Conservation (phyloP, 2,113 vertebrate genomes). For the Hippolais icterina region DNA sequence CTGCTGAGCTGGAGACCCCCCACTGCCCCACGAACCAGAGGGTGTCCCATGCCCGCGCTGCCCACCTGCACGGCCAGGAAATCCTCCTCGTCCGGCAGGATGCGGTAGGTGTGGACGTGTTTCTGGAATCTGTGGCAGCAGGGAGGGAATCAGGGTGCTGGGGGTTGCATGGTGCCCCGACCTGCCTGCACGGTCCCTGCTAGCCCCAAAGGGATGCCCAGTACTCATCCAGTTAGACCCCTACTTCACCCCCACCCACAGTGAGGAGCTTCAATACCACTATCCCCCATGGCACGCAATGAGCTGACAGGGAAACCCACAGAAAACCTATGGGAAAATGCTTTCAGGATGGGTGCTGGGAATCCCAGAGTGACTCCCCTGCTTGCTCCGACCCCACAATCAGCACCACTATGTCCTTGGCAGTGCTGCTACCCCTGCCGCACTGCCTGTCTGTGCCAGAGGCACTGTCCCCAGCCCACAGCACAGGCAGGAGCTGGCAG, state of each 20-base stretch:
- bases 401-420: not conserved
- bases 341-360: not conserved
- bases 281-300: rapidly evolving
- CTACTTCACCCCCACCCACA: not conserved
- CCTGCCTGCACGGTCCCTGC: rapidly evolving
- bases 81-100: constrained; percentile 93
- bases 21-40: not conserved
- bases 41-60: not conserved
- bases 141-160: not conserved
- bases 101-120: constrained; percentile 95
- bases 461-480: not conserved
- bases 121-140: constrained; percentile 86
- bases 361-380: not conserved
- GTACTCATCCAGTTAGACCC: not conserved
- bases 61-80: constrained; percentile 94
- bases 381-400: rapidly evolving
- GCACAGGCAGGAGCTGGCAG: not conserved
- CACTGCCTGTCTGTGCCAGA: not conserved
- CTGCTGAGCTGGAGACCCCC: not conserved
- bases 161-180: not conserved
- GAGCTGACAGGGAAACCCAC: not conserved
- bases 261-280: not conserved
- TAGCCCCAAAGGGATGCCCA: rapidly evolving
- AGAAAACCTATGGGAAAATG: rapidly evolving
- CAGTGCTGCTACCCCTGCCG: not conserved